A percentile compares a stretch with the other conserved stretches of the same genome.
phyloP scores from a whole-genome alignment of 2,113 vertebrate genomes.

The Pomatostomus ruficeps region DNA sequence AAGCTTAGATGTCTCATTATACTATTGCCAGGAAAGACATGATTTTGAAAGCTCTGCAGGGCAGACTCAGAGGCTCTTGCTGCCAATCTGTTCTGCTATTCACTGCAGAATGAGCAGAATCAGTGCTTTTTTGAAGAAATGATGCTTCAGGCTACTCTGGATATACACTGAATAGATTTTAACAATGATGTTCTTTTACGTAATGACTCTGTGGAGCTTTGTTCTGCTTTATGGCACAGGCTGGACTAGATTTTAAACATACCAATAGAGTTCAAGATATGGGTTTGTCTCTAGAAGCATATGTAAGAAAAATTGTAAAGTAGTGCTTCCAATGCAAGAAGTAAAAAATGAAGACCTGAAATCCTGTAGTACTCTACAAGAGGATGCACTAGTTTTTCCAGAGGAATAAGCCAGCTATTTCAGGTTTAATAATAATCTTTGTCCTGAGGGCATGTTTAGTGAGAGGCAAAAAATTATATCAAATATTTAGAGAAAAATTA shows the following conservation, averaged over 20 bases:
- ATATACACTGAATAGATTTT: conserved; percentile 6
- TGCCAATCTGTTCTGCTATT: conserved; percentile 19
- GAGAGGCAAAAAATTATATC: background rate
- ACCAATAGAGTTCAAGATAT: background rate
- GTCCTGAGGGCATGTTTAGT: background rate
- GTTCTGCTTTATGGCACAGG: background rate
- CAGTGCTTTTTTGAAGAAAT: background rate
- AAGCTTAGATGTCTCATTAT: conserved; percentile 17
- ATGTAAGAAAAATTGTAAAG: background rate
- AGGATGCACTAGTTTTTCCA: background rate
- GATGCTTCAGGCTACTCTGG: background rate
- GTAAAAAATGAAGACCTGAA: background rate
- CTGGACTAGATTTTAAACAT: background rate
- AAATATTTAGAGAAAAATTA: background rate
- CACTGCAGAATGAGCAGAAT: conserved; percentile 23
- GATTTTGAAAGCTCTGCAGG: conserved; percentile 20
- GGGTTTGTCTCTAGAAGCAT: background rate
- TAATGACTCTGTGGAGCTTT: background rate
- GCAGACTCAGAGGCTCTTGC: background rate
- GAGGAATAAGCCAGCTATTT: background rate
- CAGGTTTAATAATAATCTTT: background rate
- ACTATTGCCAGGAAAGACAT: conserved; percentile 12
- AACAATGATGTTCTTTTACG: background rate
- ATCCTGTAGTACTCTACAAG: background rate
- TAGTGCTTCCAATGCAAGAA: background rate